Evolutionary conservation across 2,888 invertebrate species (phyloP).

Genomic region (Nysson spinosus): DNA sequence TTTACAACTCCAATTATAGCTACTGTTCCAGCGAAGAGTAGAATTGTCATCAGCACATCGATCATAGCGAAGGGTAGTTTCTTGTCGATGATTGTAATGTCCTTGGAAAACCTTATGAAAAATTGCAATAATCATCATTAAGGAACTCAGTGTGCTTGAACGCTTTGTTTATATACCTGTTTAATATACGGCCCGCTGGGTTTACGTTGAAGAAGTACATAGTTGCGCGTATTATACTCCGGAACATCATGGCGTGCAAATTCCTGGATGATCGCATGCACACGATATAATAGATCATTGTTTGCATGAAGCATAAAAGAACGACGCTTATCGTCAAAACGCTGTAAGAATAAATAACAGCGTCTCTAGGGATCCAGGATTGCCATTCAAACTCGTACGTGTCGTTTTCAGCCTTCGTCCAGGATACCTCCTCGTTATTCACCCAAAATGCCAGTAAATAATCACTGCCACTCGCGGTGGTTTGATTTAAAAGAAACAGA

Average conservation of each 20-base stretch:
- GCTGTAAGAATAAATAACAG: conserved; percentile 80
- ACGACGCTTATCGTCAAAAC: conserved; percentile 74
- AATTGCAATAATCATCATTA: too few species aligned
- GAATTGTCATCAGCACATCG: conserved; percentile 85
- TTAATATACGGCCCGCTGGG: conserved; percentile 89
- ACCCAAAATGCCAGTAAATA: conserved; percentile 78
- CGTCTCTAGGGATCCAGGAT: conserved; percentile 72
- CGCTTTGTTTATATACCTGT: conserved; percentile 74
- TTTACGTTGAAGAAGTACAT: conserved; percentile 94
- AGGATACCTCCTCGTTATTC: conserved; percentile 78
- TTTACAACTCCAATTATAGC: conserved; percentile 87
- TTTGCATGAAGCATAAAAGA: conserved; percentile 75
- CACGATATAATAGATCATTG: conserved; percentile 80
- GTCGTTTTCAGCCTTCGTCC: conserved; percentile 9
- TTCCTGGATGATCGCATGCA: conserved; percentile 88
- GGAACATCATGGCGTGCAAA: conserved; percentile 91
- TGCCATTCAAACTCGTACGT: conserved; percentile 42
- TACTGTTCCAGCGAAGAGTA: conserved; percentile 48
- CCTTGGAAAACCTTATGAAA: conserved; percentile 87
- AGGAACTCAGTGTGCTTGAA: not conserved
- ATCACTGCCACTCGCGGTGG: conserved; percentile 71
- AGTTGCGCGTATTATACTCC: conserved; percentile 86
- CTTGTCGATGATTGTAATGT: conserved; percentile 86
- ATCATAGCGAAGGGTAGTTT: conserved; percentile 81
- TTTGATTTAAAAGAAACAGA: conserved; percentile 63